Evolutionary conservation across 2,797 vertebrate genomes (phyloP).

Genomic region (Galagoides demidoff): DNA sequence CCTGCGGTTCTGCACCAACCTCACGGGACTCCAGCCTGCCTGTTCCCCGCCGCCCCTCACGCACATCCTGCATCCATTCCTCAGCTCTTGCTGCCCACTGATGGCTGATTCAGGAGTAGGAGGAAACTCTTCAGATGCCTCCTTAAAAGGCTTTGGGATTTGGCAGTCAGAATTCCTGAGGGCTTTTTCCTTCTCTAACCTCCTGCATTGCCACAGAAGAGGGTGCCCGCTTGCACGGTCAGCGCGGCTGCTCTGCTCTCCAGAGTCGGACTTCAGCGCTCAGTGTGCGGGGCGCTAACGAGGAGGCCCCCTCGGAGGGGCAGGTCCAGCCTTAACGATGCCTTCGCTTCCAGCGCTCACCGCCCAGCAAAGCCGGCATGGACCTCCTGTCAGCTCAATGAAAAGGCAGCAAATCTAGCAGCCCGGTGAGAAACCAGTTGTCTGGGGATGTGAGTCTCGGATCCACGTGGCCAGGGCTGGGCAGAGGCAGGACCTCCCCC

Average conservation of each 20-base stretch:
- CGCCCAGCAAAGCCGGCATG: not conserved
- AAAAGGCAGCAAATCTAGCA: constrained; percentile 1
- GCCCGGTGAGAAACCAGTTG: not conserved
- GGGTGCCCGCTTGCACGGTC: not conserved
- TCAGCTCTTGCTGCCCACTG: not conserved
- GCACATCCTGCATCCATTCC: not conserved
- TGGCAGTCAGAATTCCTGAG: constrained; percentile 23
- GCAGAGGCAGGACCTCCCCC: not conserved
- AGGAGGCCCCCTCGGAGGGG: constrained; percentile 26
- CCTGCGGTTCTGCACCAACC: not conserved
- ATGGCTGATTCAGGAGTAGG: constrained; percentile 22
- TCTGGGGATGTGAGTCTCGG: constrained; percentile 9
- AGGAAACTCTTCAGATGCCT: constrained; percentile 38
- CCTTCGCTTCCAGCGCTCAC: constrained; percentile 14
- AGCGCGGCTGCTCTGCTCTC: constrained; percentile 22
- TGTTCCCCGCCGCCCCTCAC: not conserved
- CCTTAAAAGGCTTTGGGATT: constrained; percentile 1
- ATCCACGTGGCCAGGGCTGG: not conserved
- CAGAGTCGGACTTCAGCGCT: constrained; percentile 17
- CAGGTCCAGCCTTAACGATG: not conserved
- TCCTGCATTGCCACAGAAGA: not conserved
- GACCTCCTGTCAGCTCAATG: not conserved
- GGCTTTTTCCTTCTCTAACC: not conserved
- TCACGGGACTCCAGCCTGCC: not conserved
- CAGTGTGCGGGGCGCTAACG: not conserved